phyloP scores from a whole-genome alignment of 2,888 invertebrate species.

The Neoitamus cyanurus region DNA sequence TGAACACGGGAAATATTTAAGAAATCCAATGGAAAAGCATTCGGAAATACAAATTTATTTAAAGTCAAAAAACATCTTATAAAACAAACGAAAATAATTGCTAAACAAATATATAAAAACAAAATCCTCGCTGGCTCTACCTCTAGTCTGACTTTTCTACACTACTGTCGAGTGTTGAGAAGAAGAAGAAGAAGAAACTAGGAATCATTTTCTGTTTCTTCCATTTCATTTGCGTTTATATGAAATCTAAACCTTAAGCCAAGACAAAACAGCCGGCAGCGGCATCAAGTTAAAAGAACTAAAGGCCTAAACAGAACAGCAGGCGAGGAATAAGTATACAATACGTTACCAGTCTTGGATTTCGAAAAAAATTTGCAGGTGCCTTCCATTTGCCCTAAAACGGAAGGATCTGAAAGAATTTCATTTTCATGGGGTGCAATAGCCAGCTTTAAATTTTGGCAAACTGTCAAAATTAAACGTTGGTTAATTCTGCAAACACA shows the following conservation, averaged over 20 bases:
- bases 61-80: neutral
- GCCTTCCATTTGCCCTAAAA: too few relatives aligned
- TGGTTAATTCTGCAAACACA: too few relatives aligned
- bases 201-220: neutral
- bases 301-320: too few relatives aligned
- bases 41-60: neutral
- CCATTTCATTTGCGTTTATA: neutral
- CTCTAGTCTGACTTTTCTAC: neutral
- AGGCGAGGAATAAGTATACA: too few relatives aligned
- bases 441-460: too few relatives aligned
- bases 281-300: too few relatives aligned
- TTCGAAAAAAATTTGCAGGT: too few relatives aligned
- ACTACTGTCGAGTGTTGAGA: neutral
- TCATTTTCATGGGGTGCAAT: too few relatives aligned
- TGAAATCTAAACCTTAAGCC: neutral
- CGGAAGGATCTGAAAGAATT: too few relatives aligned
- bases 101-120: slow-evolving; percentile 5
- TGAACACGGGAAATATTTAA: neutral
- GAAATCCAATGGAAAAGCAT: neutral
- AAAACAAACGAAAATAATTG: neutral
- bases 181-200: neutral
- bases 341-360: too few relatives aligned
- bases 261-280: too few relatives aligned
- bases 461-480: too few relatives aligned
- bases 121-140: neutral